Conservation (phyloP, 1,140 invertebrate genomes). For the Hormaphis cornu region DNA sequence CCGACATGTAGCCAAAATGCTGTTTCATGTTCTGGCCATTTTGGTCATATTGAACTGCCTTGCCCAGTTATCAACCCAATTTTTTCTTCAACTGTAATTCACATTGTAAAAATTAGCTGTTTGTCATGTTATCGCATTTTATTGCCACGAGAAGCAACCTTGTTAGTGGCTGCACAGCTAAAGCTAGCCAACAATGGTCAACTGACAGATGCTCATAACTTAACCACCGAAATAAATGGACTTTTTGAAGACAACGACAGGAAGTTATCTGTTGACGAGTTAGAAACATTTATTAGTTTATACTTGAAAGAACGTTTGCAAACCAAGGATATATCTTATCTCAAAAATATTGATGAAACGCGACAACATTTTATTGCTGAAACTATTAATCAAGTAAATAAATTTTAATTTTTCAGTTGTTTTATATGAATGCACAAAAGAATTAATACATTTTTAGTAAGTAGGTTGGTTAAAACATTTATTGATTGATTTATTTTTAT, state of each 20-base stretch:
- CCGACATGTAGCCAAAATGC: constrained; percentile 64
- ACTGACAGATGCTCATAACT: constrained; percentile 57
- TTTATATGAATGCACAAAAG: too few relatives aligned
- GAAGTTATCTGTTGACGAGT: constrained; percentile 3
- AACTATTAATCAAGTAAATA: background rate
- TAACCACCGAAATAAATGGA: constrained; percentile 43
- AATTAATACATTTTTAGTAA: too few relatives aligned
- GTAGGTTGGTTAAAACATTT: too few relatives aligned
- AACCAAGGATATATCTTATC: background rate
- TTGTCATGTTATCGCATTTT: constrained; percentile 60
- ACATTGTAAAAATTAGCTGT: constrained; percentile 59
- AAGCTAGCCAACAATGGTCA: constrained; percentile 65
- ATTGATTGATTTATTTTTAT: too few relatives aligned
- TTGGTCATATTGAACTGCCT: constrained; percentile 90
- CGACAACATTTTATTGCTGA: constrained; percentile 14
- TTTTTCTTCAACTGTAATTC: constrained; percentile 65
- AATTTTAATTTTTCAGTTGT: background rate
- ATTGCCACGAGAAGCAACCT: constrained; percentile 52
- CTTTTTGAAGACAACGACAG: background rate
- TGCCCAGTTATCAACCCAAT: constrained; percentile 86
- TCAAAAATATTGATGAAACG: background rate
- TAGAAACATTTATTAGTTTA: constrained; percentile 2
- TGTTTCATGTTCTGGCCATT: constrained; percentile 79
- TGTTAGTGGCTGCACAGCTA: constrained; percentile 62
- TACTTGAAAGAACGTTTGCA: constrained; percentile 17